These are phyloP conservation scores for Agrochola macilenta DNA, from an alignment of 2,888 invertebrate genomes.

Conservation along the genomic window DNA sequence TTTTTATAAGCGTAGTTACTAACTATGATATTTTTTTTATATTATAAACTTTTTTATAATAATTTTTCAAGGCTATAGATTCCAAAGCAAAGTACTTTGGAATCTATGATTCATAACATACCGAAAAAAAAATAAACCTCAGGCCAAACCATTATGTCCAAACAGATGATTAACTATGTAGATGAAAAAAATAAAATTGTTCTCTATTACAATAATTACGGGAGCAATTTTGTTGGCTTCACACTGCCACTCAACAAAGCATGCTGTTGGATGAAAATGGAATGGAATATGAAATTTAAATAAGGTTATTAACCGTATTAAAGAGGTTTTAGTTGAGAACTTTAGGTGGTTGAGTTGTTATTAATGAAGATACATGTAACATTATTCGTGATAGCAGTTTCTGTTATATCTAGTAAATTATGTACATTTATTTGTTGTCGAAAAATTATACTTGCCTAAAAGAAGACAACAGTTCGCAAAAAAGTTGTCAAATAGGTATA, in stretches of 20 bases:
- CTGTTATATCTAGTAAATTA: background rate
- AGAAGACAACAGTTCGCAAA: too few relatives aligned
- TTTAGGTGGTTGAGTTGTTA: background rate
- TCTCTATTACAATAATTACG: slow-evolving; percentile 70
- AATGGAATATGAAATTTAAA: slow-evolving; percentile 40
- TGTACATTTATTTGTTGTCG: background rate
- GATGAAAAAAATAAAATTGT: slow-evolving; percentile 63
- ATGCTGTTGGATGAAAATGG: slow-evolving; percentile 39
- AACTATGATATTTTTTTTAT: background rate
- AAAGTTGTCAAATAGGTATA: background rate
- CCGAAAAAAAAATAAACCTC: slow-evolving; percentile 39
- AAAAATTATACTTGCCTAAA: background rate
- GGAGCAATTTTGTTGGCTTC: slow-evolving; percentile 62
- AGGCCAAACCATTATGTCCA: slow-evolving; percentile 53
- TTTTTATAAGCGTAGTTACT: background rate
- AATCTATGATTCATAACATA: slow-evolving; percentile 42
- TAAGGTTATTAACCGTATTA: slow-evolving; percentile 51
- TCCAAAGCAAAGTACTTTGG: too few relatives aligned
- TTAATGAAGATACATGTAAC: background rate
- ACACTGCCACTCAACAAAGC: slow-evolving; percentile 46
- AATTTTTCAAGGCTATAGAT: too few relatives aligned
- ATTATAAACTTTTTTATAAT: too few relatives aligned
- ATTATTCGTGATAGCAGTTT: background rate
- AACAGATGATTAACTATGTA: slow-evolving; percentile 60
- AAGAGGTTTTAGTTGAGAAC: slow-evolving; percentile 23